These are phyloP conservation scores for Psittacara wagleri DNA, from an alignment of 2,113 vertebrate species.

Conservation along the genomic window DNA sequence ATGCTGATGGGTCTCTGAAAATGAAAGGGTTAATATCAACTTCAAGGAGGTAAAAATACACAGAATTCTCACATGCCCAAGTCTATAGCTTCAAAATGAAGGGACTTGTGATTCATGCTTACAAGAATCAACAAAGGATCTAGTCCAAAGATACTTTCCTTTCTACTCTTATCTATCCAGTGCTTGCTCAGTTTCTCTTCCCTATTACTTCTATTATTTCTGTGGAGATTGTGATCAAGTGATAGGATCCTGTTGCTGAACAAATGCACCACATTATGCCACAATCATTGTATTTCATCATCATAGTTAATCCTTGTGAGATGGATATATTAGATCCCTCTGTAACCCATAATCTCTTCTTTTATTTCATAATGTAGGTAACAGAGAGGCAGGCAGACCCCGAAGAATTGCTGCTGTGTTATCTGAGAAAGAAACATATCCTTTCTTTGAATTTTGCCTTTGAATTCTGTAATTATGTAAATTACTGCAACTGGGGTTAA, in stretches of 20 bases:
- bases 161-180: neutral
- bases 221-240: neutral
- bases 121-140: neutral
- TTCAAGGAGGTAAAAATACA: neutral
- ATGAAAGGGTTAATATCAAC: neutral
- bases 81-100: neutral
- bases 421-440: conserved; percentile 59
- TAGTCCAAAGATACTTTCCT: neutral
- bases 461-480: neutral
- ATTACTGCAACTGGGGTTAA: neutral
- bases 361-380: conserved; percentile 37
- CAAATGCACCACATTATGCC: neutral
- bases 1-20: neutral
- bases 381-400: conserved; percentile 52
- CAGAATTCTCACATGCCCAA: neutral
- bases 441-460: neutral
- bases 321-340: neutral
- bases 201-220: neutral
- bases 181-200: neutral
- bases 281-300: neutral
- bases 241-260: neutral
- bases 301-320: neutral
- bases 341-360: neutral
- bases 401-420: conserved; percentile 52
- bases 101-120: neutral